Base-by-base conservation (phyloP, 2,888 invertebrate species). In the Sphecodes monilicornis region DNA sequence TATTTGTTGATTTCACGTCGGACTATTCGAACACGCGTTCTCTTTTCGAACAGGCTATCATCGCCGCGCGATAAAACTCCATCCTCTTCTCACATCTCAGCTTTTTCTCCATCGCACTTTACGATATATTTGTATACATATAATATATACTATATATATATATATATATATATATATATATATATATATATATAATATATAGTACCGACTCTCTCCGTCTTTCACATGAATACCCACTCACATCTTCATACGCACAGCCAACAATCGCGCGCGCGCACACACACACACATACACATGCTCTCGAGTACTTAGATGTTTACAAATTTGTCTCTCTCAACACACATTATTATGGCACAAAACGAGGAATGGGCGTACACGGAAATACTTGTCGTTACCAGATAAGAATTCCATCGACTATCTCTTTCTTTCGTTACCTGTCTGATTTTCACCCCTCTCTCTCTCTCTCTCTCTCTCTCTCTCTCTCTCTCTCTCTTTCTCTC, bases 311-410 rank as follows among this genome's bases (percentile, higher is more conserved):
- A 71, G 10, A 18, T 71, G 80, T 50, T 82, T 79, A 81, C 77
- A 85, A 76, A 76, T 84, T 81, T 80, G 72, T 29, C 64, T 78
- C 64, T 78, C 85, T 54, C 85, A 43, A 78, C 80, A 73, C 86
- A 78, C 84, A 82, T 80, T 84, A 82, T 77, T 93, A 93, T 93
- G 93, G 93, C 93, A 93, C 93, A 91, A 92, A 74, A 87, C 75
- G 85, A 83, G 77, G 77, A 82, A 78, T 78, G 80, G 76, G 72
- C 85, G 80, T 76, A 69, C 78, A 79, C 70, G 80, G 80, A 82
- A 82, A 80, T 78, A 74, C 72, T 73, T 85, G 64, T 57, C 74
- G 57, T 80, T 78, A 79, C 39, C 76, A 76, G 57, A 80, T 84
- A 81, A 81, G 75, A 76, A 81, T 80, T 76, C 69, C 78, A 71